Conservation (phyloP, 2,888 invertebrate species). For the Aphrophora alni region DNA sequence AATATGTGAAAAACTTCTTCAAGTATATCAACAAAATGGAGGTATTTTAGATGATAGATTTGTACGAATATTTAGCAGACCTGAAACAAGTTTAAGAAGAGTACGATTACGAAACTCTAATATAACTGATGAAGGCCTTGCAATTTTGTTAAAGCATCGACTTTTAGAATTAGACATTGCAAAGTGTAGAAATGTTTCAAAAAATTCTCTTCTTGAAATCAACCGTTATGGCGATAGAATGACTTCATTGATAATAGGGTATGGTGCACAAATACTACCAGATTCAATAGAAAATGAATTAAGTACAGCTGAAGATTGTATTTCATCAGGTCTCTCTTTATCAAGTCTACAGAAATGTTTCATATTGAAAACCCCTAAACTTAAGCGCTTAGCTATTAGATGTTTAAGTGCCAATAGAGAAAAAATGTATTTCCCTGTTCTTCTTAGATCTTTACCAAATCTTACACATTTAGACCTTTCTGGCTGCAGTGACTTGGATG, state of each 20-base stretch:
- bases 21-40: conserved; percentile 62
- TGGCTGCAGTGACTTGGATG: conserved; percentile 67
- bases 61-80: conserved; percentile 73
- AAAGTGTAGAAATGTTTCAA: conserved; percentile 73
- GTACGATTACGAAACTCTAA: conserved; percentile 74
- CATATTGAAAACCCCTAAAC: conserved; percentile 65
- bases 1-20: conserved; percentile 73
- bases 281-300: conserved; percentile 53
- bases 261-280: conserved; percentile 68
- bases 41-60: conserved; percentile 70
- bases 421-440: conserved; percentile 56
- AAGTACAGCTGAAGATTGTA: conserved; percentile 30
- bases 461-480: conserved; percentile 77
- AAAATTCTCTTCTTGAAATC: conserved; percentile 68
- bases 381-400: conserved; percentile 66
- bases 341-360: conserved; percentile 51
- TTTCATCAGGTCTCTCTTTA: conserved; percentile 30
- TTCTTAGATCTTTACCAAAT: conserved; percentile 66
- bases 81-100: conserved; percentile 70
- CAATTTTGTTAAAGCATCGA: conserved; percentile 74
- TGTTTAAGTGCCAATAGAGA: conserved; percentile 56
- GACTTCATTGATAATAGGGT: conserved; percentile 73
- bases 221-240: conserved; percentile 73
- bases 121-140: conserved; percentile 74
- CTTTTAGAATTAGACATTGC: conserved; percentile 76